A percentile compares a stretch with the other conserved stretches of the same genome.
Evolutionary conservation across 2,797 vertebrate genomes (phyloP).

Genomic region (Luscinia luscinia): DNA sequence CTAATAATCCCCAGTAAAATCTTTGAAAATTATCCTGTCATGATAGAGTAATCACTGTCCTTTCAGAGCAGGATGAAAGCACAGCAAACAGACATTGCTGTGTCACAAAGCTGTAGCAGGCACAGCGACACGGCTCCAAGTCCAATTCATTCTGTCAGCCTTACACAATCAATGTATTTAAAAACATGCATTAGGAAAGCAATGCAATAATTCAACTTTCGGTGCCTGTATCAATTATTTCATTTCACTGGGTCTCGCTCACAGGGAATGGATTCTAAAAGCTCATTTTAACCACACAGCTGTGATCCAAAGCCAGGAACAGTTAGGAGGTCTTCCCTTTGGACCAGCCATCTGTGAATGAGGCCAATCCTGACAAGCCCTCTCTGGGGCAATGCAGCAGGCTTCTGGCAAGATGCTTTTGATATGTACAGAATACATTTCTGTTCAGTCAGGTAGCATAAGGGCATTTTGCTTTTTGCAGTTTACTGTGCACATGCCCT

Average conservation of each 20-base stretch:
- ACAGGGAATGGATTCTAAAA: neutral
- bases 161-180: neutral
- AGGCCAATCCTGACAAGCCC: neutral
- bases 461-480: neutral
- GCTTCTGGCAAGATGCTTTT: neutral
- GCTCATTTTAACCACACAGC: neutral
- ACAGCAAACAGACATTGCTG: neutral
- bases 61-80: neutral
- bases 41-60: constrained; percentile 40
- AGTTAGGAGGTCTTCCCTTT: neutral
- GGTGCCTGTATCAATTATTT: neutral
- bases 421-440: fast-evolving
- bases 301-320: neutral
- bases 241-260: neutral
- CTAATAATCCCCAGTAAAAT: constrained; percentile 70
- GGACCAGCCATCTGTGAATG: neutral
- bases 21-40: constrained; percentile 48
- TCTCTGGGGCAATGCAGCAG: neutral
- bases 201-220: neutral
- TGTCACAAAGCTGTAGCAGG: neutral
- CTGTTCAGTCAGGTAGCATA: neutral
- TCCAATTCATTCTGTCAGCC: neutral
- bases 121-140: fast-evolving
- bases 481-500: neutral
- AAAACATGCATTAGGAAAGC: neutral